phyloP scores from a whole-genome alignment of 2,113 vertebrate genomes.

The Hippocampus mohnikei region DNA sequence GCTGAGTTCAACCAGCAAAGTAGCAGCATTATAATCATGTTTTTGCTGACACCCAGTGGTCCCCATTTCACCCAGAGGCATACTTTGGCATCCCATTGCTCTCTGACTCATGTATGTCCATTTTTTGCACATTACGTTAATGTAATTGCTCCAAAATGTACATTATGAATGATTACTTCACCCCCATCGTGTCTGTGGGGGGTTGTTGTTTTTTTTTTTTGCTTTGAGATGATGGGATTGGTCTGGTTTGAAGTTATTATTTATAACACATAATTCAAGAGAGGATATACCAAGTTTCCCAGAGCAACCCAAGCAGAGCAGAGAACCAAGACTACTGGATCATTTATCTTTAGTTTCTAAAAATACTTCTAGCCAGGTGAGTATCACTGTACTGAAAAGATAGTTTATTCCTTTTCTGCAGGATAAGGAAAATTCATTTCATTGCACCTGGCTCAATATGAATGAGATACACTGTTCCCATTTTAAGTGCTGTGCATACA shows the following conservation, averaged over 20 bases:
- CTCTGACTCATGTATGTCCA: not conserved
- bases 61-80: not conserved
- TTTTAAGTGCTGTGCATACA: no score
- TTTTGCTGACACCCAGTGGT: conserved; percentile 6
- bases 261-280: no score
- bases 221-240: not conserved
- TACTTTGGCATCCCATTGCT: not conserved
- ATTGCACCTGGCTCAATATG: no score
- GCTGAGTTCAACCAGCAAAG: not conserved
- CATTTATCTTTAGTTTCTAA: conserved; percentile 33
- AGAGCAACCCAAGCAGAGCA: conserved; percentile 34
- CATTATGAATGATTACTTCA: not conserved
- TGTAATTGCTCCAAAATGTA: not conserved
- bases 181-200: not conserved
- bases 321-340: conserved; percentile 21
- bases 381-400: conserved; percentile 38
- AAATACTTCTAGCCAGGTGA: conserved; percentile 38
- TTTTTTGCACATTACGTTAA: not conserved
- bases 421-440: conserved; percentile 30
- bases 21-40: not conserved
- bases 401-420: conserved; percentile 16
- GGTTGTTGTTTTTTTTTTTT: not conserved
- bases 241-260: no score
- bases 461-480: no score
- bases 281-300: conserved; percentile 24